Conservation (phyloP, 2,888 invertebrate genomes). For the Anorthoa munda region DNA sequence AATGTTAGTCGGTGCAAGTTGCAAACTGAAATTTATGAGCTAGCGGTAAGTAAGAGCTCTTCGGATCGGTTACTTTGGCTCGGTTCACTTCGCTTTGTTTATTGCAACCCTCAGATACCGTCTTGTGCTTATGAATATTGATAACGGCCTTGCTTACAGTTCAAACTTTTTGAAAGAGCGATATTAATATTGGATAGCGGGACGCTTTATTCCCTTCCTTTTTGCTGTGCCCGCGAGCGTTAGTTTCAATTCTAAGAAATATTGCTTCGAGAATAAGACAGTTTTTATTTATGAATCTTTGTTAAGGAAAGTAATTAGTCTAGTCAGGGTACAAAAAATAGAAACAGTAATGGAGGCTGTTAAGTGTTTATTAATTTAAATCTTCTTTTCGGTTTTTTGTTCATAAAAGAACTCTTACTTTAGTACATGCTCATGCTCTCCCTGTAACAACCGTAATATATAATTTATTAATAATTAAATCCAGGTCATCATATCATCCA, state of each 20-base stretch:
- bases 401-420: not conserved
- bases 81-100: slow-evolving; percentile 85
- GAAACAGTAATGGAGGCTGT: not conserved
- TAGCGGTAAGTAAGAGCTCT: slow-evolving; percentile 83
- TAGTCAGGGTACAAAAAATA: not conserved
- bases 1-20: slow-evolving; percentile 88
- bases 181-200: slow-evolving; percentile 80
- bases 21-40: slow-evolving; percentile 90
- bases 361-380: not conserved
- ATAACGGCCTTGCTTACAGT: slow-evolving; percentile 83
- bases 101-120: slow-evolving; percentile 86
- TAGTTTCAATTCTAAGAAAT: slow-evolving; percentile 58
- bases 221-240: slow-evolving; percentile 62
- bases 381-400: not conserved
- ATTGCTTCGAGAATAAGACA: slow-evolving; percentile 42
- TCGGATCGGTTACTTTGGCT: slow-evolving; percentile 83
- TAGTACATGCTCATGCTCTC: not conserved
- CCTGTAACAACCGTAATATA: not conserved
- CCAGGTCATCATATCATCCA: not conserved
- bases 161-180: slow-evolving; percentile 84
- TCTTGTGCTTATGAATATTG: slow-evolving; percentile 89
- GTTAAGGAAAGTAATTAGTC: slow-evolving; percentile 4
- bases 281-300: slow-evolving; percentile 18
- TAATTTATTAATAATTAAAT: not conserved
- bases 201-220: slow-evolving; percentile 73